These are phyloP conservation scores for Columba livia DNA, from an alignment of 2,113 vertebrate genomes.

Conservation along the genomic window DNA sequence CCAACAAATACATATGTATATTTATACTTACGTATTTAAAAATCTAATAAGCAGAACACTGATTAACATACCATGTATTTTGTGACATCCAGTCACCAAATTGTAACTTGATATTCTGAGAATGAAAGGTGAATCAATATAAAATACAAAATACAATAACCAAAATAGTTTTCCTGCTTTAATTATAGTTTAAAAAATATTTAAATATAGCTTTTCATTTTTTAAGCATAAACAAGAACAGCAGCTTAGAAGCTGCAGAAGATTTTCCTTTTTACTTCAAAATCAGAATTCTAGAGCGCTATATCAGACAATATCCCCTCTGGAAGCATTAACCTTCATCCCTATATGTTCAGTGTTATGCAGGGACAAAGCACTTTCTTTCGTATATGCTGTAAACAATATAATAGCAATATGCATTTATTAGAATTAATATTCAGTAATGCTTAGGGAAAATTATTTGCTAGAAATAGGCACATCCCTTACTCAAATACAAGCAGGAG, in stretches of 20 bases:
- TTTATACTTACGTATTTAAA: background rate
- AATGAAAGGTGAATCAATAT: background rate
- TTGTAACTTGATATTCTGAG: background rate
- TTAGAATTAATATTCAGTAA: background rate
- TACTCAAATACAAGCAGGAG: background rate
- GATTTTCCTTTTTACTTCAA: background rate
- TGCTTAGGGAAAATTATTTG: background rate
- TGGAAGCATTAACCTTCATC: background rate
- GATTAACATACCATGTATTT: background rate
- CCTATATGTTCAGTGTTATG: rapidly evolving
- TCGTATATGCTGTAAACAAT: background rate
- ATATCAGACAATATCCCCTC: background rate
- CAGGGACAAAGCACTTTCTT: background rate
- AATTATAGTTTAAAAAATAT: background rate
- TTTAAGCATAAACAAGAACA: background rate
- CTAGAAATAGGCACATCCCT: background rate
- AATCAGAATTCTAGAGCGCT: background rate
- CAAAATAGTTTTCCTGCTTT: background rate
- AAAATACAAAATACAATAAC: background rate
- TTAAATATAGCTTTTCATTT: background rate
- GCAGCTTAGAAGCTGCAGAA: background rate
- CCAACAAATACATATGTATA: background rate
- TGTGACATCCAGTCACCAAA: background rate
- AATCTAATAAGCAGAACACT: background rate
- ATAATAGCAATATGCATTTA: background rate